A percentile compares a stretch with the other conserved stretches of the same genome.
phyloP scores from a whole-genome alignment of 2,797 vertebrate species.

The Natrix natrix region DNA sequence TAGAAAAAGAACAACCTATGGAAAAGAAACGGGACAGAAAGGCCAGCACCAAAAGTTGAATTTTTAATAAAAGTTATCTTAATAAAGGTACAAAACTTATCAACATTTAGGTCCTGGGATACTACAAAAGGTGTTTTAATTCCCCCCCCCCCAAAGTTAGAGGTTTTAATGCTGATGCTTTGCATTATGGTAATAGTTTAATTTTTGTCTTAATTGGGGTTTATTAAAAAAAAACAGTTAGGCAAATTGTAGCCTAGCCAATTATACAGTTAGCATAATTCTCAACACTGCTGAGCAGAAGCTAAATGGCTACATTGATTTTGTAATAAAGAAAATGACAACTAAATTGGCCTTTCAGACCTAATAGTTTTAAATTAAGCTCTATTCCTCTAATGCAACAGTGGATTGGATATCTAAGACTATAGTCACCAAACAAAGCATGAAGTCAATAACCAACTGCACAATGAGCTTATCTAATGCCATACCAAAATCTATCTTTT shows the following conservation, averaged over 20 bases:
- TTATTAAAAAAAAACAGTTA: not conserved
- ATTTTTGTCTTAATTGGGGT: not conserved
- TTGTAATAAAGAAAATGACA: not conserved
- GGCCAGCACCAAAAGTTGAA: not conserved
- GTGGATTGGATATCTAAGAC: not conserved
- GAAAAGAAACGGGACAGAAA: not conserved
- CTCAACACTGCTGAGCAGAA: not conserved
- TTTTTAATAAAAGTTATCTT: not conserved
- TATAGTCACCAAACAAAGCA: not conserved
- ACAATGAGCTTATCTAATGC: not conserved
- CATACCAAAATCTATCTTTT: not conserved
- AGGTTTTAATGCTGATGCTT: not conserved
- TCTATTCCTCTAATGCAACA: not conserved
- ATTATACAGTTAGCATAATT: not conserved
- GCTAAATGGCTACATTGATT: not conserved
- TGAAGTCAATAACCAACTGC: not conserved
- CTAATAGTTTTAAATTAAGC: not conserved
- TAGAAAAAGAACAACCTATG: not conserved
- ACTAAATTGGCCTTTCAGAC: not conserved
- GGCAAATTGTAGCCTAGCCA: not conserved
- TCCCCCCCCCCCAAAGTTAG: not conserved
- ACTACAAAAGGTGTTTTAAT: not conserved
- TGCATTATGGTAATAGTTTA: not conserved
- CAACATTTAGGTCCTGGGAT: not conserved
- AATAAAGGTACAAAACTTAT: not conserved